Conservation (phyloP, 2,888 invertebrate genomes). For the Gerris lacustris region DNA sequence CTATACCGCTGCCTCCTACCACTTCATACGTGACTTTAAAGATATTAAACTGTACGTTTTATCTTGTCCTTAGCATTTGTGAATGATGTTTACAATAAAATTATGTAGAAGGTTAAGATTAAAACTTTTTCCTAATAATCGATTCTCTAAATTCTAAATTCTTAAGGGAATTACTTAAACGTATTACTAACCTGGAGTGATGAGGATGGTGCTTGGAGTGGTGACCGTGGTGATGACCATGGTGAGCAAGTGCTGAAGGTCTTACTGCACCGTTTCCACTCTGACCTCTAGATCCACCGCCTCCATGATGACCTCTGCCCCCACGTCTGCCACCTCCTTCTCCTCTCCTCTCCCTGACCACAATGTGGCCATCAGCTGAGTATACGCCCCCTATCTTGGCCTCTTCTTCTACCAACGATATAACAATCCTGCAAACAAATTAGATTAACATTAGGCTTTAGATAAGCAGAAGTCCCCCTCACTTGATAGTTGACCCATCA, state of each 20-base stretch:
- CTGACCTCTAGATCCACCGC: slow-evolving; percentile 6
- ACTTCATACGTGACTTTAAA: no score
- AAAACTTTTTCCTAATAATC: no score
- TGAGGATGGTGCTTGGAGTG: slow-evolving; percentile 10
- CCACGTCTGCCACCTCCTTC: slow-evolving; percentile 11
- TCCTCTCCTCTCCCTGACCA: slow-evolving; percentile 31
- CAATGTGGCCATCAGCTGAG: slow-evolving; percentile 36
- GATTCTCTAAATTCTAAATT: background rate
- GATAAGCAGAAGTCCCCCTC: no score
- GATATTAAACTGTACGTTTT: no score
- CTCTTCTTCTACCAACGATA: background rate
- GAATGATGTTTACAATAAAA: no score
- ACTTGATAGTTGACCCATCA: no score
- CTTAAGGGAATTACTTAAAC: background rate
- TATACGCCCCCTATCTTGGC: slow-evolving; percentile 38
- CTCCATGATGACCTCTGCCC: slow-evolving; percentile 1
- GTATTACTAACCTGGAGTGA: background rate
- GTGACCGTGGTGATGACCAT: slow-evolving; percentile 20
- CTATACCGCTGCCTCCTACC: no score
- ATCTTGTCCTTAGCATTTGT: no score
- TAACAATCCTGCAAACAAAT: background rate
- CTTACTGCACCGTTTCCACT: slow-evolving; percentile 11
- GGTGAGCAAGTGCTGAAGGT: slow-evolving; percentile 16
- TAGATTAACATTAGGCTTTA: no score
- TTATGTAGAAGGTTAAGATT: no score